Percentiles rank a stretch among this genome's conserved stretches.
These are phyloP conservation scores for Microtus californicus DNA, from an alignment of 2,797 vertebrate genomes.

Conservation along the genomic window DNA sequence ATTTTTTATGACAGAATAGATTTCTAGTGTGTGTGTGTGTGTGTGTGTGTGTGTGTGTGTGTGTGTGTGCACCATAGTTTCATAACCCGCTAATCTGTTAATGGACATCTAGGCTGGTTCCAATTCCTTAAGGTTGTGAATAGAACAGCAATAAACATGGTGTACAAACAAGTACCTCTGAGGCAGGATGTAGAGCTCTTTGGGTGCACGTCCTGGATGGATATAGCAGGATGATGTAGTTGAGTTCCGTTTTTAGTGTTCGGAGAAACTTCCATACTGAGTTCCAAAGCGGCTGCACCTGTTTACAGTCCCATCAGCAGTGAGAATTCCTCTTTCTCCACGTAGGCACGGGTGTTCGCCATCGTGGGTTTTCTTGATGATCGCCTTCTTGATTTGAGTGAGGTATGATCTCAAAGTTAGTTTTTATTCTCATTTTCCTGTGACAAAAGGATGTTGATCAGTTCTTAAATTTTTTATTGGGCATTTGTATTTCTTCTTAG, in stretches of 20 bases:
- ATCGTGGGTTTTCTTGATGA: neutral
- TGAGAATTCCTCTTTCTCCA: neutral
- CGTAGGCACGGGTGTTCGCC: rapidly evolving
- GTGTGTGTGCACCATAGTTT: neutral
- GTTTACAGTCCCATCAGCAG: neutral
- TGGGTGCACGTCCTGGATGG: neutral
- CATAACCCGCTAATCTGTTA: neutral
- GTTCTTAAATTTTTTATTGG: neutral
- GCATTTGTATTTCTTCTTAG: neutral
- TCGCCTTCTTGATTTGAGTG: neutral
- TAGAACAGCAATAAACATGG: neutral
- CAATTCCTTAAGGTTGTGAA: neutral
- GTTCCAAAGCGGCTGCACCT: neutral
- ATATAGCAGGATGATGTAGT: neutral
- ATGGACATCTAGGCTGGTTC: neutral
- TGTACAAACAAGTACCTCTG: neutral
- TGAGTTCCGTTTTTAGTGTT: neutral
- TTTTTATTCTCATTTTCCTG: neutral
- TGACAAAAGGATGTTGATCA: neutral
- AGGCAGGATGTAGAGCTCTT: neutral
- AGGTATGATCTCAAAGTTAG: neutral
- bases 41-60: neutral
- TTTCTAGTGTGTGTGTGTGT: neutral
- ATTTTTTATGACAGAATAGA: neutral
- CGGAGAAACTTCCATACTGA: neutral